phyloP scores from a whole-genome alignment of 2,113 vertebrate genomes.

The Xiphophorus hellerii region DNA sequence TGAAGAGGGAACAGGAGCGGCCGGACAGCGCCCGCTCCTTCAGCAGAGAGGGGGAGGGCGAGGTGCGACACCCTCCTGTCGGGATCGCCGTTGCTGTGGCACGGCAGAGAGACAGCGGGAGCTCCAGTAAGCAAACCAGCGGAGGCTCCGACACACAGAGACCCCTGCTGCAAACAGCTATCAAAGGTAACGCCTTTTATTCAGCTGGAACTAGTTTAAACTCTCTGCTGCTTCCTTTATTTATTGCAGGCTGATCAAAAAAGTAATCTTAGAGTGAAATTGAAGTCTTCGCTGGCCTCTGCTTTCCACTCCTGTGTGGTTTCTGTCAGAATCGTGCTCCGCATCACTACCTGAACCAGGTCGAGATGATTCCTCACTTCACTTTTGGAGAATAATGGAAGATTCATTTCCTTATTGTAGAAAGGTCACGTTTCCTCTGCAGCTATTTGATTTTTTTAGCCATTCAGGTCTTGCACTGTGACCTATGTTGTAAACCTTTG shows the following conservation, averaged over 20 bases:
- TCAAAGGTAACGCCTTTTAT: constrained; percentile 86
- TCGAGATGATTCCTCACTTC: constrained; percentile 57
- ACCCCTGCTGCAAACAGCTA: constrained; percentile 81
- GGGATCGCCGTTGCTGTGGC: constrained; percentile 96
- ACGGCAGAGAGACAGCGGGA: constrained; percentile 90
- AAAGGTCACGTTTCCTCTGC: constrained; percentile 46
- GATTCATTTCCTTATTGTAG: constrained; percentile 54
- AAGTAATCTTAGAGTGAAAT: not conserved
- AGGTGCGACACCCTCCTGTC: constrained; percentile 93
- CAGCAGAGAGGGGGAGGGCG: constrained; percentile 88
- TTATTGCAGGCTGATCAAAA: too few relatives aligned
- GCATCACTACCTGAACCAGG: constrained; percentile 46
- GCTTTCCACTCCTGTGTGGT: constrained; percentile 4
- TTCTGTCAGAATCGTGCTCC: constrained; percentile 11
- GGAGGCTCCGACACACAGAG: constrained; percentile 85
- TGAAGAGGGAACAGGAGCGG: constrained; percentile 92
- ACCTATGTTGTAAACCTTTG: constrained; percentile 25
- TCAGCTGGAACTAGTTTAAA: not conserved
- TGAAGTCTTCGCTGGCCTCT: not conserved
- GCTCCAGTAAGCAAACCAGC: constrained; percentile 79
- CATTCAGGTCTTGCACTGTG: constrained; percentile 28
- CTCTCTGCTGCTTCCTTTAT: not conserved
- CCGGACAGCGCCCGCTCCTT: constrained; percentile 92
- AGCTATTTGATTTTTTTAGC: constrained; percentile 44
- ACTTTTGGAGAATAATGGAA: constrained; percentile 54